A percentile compares a stretch with the other conserved stretches of the same genome.
phyloP scores from a whole-genome alignment of 2,113 vertebrate species.

The Microtus ochrogaster region DNA sequence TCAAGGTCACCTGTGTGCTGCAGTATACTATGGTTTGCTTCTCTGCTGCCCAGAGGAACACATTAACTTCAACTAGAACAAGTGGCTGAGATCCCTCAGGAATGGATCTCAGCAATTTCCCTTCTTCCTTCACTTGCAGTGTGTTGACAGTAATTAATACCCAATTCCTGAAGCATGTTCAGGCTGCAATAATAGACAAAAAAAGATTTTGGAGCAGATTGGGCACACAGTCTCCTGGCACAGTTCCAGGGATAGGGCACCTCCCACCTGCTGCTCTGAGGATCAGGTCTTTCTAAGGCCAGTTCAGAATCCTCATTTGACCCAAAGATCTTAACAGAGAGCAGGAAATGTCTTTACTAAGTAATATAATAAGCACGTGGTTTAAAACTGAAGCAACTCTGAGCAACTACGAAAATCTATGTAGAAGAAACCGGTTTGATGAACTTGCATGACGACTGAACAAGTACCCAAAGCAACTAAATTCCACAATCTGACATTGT shows the following conservation, averaged over 20 bases:
- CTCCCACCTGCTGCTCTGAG: background rate
- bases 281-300: background rate
- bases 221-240: slow-evolving; percentile 9
- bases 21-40: slow-evolving; percentile 39
- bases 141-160: slow-evolving; percentile 75
- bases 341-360: background rate
- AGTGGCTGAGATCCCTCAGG: slow-evolving; percentile 66
- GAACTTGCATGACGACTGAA: background rate
- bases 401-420: background rate
- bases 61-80: slow-evolving; percentile 54
- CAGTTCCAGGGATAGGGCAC: background rate
- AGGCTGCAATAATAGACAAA: slow-evolving; percentile 55
- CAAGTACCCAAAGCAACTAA: background rate
- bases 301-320: slow-evolving; percentile 8
- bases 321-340: slow-evolving; percentile 17
- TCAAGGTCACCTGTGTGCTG: background rate
- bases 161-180: slow-evolving; percentile 69
- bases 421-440: background rate
- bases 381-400: background rate
- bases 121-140: slow-evolving; percentile 67
- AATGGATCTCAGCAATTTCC: slow-evolving; percentile 62
- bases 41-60: slow-evolving; percentile 33
- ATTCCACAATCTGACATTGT: background rate
- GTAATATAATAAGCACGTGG: background rate
- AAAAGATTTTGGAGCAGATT: slow-evolving; percentile 55